Evolutionary conservation across 1,140 invertebrate genomes (phyloP).

Genomic region (Dysdera silvatica): DNA sequence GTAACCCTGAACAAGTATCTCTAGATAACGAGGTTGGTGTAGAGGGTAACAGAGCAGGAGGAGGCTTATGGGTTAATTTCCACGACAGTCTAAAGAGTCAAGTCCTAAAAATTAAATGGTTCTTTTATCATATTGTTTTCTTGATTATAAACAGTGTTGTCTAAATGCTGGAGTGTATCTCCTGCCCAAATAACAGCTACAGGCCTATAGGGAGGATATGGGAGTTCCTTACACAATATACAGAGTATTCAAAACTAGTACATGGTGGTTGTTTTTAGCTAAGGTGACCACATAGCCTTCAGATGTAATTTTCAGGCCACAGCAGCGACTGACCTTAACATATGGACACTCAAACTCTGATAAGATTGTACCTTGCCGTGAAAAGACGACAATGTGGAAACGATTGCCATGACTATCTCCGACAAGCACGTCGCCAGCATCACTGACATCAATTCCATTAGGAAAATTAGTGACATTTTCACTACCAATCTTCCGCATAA

Average conservation of each 20-base stretch:
- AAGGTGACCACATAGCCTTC: conserved; percentile 93
- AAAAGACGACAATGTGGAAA: conserved; percentile 92
- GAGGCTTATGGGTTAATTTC: conserved; percentile 25
- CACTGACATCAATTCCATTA: conserved; percentile 94
- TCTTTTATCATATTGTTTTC: too few relatives aligned
- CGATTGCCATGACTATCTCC: conserved; percentile 96
- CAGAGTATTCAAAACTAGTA: conserved; percentile 88
- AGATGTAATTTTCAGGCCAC: conserved; percentile 90
- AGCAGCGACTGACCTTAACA: conserved; percentile 94
- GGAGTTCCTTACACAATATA: conserved; percentile 58
- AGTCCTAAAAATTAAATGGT: too few relatives aligned
- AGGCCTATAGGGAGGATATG: conserved; percentile 18
- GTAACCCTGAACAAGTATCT: too few relatives aligned
- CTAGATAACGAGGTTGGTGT: too few relatives aligned
- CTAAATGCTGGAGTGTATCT: too few relatives aligned
- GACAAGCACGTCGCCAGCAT: conserved; percentile 89
- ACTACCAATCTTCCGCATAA: conserved; percentile 83
- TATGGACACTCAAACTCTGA: conserved; percentile 93
- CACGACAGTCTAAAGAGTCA: too few relatives aligned
- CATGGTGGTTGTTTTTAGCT: conserved; percentile 97
- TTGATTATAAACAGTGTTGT: too few relatives aligned
- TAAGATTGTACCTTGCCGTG: conserved; percentile 71
- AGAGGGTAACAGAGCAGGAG: too few relatives aligned
- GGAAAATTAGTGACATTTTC: conserved; percentile 94
- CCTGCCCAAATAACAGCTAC: conserved; percentile 21